phyloP scores from a whole-genome alignment of 2,113 vertebrate genomes.

The Ptychochromis oligacanthus region DNA sequence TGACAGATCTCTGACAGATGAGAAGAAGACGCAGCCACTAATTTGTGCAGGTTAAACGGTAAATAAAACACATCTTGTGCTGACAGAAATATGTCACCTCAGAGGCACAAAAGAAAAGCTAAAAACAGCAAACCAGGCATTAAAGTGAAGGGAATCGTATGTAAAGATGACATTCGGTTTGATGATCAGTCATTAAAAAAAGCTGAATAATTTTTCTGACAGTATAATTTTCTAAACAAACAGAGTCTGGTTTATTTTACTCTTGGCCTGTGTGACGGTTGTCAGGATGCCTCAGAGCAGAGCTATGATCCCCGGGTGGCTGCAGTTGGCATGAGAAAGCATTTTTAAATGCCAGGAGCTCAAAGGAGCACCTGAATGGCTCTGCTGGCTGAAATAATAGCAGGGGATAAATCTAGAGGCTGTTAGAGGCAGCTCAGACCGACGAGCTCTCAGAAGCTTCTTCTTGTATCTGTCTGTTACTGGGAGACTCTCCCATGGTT shows the following conservation, averaged over 20 bases:
- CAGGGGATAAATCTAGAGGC: constrained; percentile 47
- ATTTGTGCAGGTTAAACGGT: background rate
- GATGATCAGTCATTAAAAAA: background rate
- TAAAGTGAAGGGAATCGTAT: background rate
- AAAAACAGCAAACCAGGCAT: background rate
- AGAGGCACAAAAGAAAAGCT: background rate
- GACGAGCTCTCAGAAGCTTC: background rate
- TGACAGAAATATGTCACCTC: background rate
- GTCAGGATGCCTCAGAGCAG: constrained; percentile 29
- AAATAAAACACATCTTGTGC: background rate
- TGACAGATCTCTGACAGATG: accelerated
- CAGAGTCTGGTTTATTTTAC: background rate
- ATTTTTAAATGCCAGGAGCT: constrained; percentile 65
- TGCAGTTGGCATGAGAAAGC: constrained; percentile 31
- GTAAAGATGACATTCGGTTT: background rate
- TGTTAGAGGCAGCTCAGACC: constrained; percentile 2
- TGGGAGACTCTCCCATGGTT: background rate
- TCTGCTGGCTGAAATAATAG: constrained; percentile 40
- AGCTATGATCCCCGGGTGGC: background rate
- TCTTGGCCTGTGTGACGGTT: constrained; percentile 8
- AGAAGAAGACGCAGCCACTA: background rate
- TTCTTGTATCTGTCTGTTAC: constrained; percentile 7
- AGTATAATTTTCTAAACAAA: background rate
- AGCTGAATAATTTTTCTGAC: background rate
- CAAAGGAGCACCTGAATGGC: constrained; percentile 31